Evolutionary conservation across 2,113 vertebrate genomes (phyloP).

Genomic region (Seriola dumerili): DNA sequence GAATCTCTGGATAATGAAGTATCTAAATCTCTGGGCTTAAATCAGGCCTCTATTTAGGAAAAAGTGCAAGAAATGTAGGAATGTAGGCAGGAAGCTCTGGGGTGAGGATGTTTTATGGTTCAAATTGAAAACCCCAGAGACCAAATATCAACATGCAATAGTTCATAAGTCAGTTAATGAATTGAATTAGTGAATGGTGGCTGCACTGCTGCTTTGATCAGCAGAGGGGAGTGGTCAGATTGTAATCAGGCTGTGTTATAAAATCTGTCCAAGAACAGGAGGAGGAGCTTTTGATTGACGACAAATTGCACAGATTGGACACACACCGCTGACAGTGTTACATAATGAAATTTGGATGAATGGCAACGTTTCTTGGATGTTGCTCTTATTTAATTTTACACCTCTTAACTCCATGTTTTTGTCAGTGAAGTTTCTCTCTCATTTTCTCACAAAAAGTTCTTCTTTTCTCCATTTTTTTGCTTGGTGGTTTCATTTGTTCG

Average conservation of each 20-base stretch:
- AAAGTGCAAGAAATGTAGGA: neutral
- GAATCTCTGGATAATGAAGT: neutral
- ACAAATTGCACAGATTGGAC: neutral
- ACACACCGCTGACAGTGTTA: neutral
- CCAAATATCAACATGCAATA: conserved; percentile 43
- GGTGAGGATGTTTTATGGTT: conserved; percentile 43
- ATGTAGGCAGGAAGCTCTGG: neutral
- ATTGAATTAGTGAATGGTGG: conserved; percentile 37
- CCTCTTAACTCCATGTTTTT: neutral
- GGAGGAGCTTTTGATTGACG: neutral
- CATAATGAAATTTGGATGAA: conserved; percentile 2
- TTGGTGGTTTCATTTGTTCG: conserved; percentile 33
- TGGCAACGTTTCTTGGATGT: neutral
- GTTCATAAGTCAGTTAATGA: conserved; percentile 53
- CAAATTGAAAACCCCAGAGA: conserved; percentile 33
- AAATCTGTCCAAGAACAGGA: conserved; percentile 29
- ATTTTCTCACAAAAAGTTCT: neutral
- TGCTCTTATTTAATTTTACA: neutral
- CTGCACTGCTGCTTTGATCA: conserved; percentile 37
- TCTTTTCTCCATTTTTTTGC: neutral
- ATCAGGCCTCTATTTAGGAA: neutral
- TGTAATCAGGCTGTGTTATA: conserved; percentile 21
- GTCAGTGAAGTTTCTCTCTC: neutral
- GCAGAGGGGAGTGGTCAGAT: conserved; percentile 42
- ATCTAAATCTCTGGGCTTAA: neutral